Conservation (phyloP, 2,113 vertebrate species). For the Oxygymnocypris stewartii region DNA sequence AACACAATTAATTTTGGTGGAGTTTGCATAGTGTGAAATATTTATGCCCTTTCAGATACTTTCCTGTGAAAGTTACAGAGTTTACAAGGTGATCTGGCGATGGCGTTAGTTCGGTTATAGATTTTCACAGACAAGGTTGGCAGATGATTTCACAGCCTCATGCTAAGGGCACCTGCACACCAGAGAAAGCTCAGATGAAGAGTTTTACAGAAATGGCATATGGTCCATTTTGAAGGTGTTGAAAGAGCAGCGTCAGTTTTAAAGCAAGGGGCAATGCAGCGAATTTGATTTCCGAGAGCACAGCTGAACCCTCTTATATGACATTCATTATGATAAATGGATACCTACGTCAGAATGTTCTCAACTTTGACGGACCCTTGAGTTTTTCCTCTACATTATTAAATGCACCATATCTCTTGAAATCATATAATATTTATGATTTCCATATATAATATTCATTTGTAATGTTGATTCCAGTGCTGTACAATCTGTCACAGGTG, state of each 20-base stretch:
- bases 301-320: not conserved
- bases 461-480: not conserved
- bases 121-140: not conserved
- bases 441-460: not conserved
- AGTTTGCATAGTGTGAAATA: not conserved
- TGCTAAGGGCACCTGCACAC: not conserved
- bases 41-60: not conserved
- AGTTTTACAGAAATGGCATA: not conserved
- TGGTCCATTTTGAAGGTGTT: conserved; percentile 12
- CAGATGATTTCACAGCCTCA: not conserved
- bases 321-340: not conserved
- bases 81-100: not conserved
- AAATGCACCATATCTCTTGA: not conserved
- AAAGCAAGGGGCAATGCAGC: not conserved
- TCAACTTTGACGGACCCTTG: not conserved
- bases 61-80: not conserved
- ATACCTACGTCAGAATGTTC: not conserved
- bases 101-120: not conserved
- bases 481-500: not conserved
- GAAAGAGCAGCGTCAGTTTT: not conserved
- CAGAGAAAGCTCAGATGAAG: not conserved
- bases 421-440: not conserved
- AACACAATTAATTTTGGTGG: not conserved
- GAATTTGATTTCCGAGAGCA: conserved; percentile 1
- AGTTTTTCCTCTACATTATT: not conserved